Evolutionary conservation across 1,140 invertebrate species (phyloP), one percentile per base, ranked within the genome.

Genomic region (Chironomus tepperi): DNA sequence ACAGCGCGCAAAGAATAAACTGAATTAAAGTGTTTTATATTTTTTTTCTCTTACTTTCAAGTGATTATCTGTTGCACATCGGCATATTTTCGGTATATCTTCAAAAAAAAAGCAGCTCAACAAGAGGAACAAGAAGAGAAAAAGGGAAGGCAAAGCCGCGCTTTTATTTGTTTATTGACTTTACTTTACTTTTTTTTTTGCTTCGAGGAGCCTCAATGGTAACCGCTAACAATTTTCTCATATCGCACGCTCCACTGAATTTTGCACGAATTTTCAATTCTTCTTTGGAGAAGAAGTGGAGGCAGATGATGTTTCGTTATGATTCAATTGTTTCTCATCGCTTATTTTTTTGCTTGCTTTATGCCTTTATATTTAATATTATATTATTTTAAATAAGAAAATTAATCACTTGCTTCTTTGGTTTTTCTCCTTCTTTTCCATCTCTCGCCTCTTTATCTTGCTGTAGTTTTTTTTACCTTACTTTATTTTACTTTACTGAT

Each of bases 141-240:
- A 47, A 57, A 57, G 47, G 47, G 47, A 34, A 57, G 47, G 47
- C 47, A 57, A 70, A 70, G 19, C 19, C 65, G 65, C 65, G 19
- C 65, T 18, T 70, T 70, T 70, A 70, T 70, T 70, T 70, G 65
- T 70, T 70, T 70, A 70, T 70, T 70, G 65, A 70, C 65, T 70
- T 21, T 12, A 57, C 10, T 12, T n/a, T 10, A 57, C 7, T 10
- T 18, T 18, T 19, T 57, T 10, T 18, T 18, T 19, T 18, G 47
- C 47, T 19, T 16, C 65, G 65, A 70, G 65, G 10, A 70, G 65
- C 16, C 18, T 70, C 16, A 19, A 21, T 21, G 18, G 16, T 70
- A 70, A 70, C 65, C 65, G 65, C 65, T 70, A 70, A 70, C 19
- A 21, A 70, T 21, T 70, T 18, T 70, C 65, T 18, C 65, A 70